Percentiles rank a stretch among this genome's conserved stretches.
phyloP scores from a whole-genome alignment of 2,797 vertebrate genomes.

The Rhinophrynus dorsalis region DNA sequence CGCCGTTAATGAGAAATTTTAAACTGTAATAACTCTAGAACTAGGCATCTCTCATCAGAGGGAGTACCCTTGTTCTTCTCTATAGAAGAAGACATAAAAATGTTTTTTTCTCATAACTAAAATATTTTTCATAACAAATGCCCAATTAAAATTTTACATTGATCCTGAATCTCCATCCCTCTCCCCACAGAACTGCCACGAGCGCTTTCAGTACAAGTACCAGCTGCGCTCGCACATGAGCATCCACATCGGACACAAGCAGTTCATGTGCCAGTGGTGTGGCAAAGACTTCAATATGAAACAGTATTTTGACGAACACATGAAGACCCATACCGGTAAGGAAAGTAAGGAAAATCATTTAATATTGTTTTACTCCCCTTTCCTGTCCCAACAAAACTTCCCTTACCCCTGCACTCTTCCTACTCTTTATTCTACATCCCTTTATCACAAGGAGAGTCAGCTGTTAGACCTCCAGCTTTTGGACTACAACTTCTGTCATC shows the following conservation, averaged over 20 bases:
- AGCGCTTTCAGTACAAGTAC: constrained; percentile 83
- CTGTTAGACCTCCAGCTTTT: too few relatives aligned
- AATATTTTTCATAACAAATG: too few relatives aligned
- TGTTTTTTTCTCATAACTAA: too few relatives aligned
- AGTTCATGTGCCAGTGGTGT: constrained; percentile 85
- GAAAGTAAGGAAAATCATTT: constrained; percentile 29
- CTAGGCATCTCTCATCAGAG: too few relatives aligned
- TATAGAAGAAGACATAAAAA: too few relatives aligned
- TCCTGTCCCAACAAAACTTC: neutral
- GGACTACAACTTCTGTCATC: too few relatives aligned
- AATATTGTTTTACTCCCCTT: neutral
- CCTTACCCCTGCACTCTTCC: neutral
- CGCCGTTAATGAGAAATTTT: too few relatives aligned
- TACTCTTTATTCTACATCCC: too few relatives aligned
- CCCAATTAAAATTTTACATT: too few relatives aligned
- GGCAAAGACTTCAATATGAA: constrained; percentile 86
- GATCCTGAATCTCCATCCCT: neutral
- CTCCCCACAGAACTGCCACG: constrained; percentile 74
- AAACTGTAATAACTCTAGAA: too few relatives aligned
- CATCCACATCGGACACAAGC: constrained; percentile 82
- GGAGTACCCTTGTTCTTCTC: too few relatives aligned
- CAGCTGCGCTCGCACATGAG: constrained; percentile 79
- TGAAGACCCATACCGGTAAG: constrained; percentile 81
- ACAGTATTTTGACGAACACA: constrained; percentile 82
- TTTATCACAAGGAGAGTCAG: too few relatives aligned